Evolutionary conservation across 1,140 invertebrate species (phyloP), one percentile per base, ranked within the genome.

Genomic region (Ceratosolen fusciceps): DNA sequence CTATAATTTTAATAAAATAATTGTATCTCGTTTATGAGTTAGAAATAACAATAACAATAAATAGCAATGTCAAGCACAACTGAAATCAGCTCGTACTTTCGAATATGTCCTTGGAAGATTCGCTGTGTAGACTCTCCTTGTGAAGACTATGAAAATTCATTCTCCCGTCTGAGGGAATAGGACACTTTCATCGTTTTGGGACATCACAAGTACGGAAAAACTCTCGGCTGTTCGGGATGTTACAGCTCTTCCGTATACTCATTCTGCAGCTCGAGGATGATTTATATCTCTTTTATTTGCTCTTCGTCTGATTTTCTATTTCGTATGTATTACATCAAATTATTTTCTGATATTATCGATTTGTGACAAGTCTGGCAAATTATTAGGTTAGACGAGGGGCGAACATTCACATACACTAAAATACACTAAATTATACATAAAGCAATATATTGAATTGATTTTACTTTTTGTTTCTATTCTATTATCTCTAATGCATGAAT

Each of bases 161-260:
- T 67, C 74, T 68, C 21, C 4, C 16, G n/a, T 77, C 26, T 21
- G 14, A 49, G 34, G 21, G 24, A 47, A 68, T 39, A 16, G 65
- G 34, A 70, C 29, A 71, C 37, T 71, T 77, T 77, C 71, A 71
- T 77, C 67, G 54, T 34, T 37, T 29, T n/a, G 39, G 43, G 60
- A 47, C 31, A 34, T 60, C 60, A 37, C 56, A 43, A 62, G 56
- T 65, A 37, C 19, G n/a, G 4, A 31, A 37, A 37, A 65, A 7
- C 31, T 37, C 5, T n/a, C n/a, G 31, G 60, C n/a, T 29, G 37
- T 37, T 4, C 31, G 19, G 34, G 34, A 47, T 19, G 31, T 74
- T 74, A 62, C 56, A 74, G 24, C 26, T n/a, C 37, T 43, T 37
- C 26, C 31, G 24, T 37, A 52, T 73, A 73, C 70, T 37, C 60